Base-by-base conservation (phyloP, 2,888 invertebrate species). In the Agrotis ipsilon region DNA sequence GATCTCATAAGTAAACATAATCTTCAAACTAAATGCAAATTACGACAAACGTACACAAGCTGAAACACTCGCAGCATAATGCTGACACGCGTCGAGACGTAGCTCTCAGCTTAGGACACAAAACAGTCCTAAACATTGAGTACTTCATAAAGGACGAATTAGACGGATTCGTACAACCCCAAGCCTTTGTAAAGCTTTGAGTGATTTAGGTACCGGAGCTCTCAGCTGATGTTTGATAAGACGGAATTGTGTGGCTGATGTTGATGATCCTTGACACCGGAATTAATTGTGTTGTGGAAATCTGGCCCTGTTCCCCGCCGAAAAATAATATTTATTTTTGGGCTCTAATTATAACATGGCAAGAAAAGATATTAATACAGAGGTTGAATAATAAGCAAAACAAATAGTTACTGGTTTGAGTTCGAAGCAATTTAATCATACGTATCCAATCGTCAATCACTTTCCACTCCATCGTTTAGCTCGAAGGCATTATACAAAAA, bases 11-110 rank as follows among this genome's bases (percentile, higher is more conserved):
- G 54, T 78, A 66, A 78, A 67, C 60, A 57, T 75, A 66, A 79
- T 82, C 79, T 78, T 54, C 49, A 45, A 79, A 79, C 68, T 78
- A 61, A 78, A 82, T 73, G 62, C 61, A 79, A 82, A 82, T 79
- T 73, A 77, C 63, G 45, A 55, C 49, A 72, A 64, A 63, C 43
- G 32, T 65, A 65, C 49, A 72, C 59, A 68, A 68, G 46, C 48
- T 66, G 58, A 60, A 82, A 71, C 71, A 68, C 60, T 61, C 46
- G 18, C n/a, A 49, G 60, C 16, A 52, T 66, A 81, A 69, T 69
- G 21, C 64, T 18, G 58, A 66, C 58, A 70, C 64, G 65, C 71
- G 80, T 80, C 63, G 60, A 24, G 21, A 51, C 75, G 51, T 39
- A 52, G 16, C 19, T 49, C 55, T 68, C 48, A 64, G 81, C 78